Percentiles rank a stretch among this genome's conserved stretches.
phyloP scores from a whole-genome alignment of 2,888 invertebrate genomes.

The Watsonalla cultraria region DNA sequence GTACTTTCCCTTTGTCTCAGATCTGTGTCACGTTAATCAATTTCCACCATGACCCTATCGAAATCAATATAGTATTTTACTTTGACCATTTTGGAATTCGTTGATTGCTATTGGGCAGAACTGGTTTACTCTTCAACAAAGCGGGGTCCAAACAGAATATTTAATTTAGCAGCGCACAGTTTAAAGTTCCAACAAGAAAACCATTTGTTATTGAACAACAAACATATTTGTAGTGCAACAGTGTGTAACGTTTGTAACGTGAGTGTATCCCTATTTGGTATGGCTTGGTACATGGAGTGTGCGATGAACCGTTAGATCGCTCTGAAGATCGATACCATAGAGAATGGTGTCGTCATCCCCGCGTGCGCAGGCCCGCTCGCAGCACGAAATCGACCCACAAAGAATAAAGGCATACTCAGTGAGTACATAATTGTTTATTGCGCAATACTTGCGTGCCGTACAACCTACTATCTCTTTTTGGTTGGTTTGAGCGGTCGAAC shows the following conservation, averaged over 20 bases:
- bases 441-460: slow-evolving; percentile 11
- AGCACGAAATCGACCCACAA: slow-evolving; percentile 71
- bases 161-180: too few relatives aligned
- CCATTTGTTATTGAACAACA: neutral
- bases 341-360: slow-evolving; percentile 77
- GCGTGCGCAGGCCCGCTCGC: slow-evolving; percentile 68
- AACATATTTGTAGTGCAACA: neutral
- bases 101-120: too few relatives aligned
- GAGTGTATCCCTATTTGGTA: neutral
- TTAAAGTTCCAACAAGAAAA: neutral
- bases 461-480: neutral
- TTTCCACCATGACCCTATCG: too few relatives aligned
- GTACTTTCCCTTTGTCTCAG: too few relatives aligned
- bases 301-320: slow-evolving; percentile 41
- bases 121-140: too few relatives aligned
- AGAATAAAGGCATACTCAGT: slow-evolving; percentile 73
- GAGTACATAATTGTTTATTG: slow-evolving; percentile 39
- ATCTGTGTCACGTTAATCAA: too few relatives aligned
- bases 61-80: too few relatives aligned
- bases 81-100: too few relatives aligned
- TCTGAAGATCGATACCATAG: slow-evolving; percentile 60
- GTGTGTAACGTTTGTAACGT: neutral
- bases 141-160: neutral
- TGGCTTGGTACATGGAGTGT: slow-evolving; percentile 9
- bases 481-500: neutral